These are phyloP conservation scores for Pteropus rufus DNA, from an alignment of 2,797 vertebrate genomes.

Conservation along the genomic window DNA sequence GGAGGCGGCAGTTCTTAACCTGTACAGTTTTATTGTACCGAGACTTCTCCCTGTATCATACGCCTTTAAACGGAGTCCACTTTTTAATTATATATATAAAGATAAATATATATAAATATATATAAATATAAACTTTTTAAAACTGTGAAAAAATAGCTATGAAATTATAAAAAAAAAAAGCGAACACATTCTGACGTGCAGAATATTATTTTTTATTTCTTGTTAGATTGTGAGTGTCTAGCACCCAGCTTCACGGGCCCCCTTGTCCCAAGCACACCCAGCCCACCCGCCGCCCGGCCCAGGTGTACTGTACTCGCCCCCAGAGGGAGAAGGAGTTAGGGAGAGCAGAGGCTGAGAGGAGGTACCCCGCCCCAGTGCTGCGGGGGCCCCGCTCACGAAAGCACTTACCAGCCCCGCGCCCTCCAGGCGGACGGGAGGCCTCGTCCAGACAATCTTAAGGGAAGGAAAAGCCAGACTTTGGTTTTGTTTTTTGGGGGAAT, in stretches of 20 bases:
- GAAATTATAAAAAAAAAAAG: constrained; percentile 83
- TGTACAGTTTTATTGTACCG: constrained; percentile 87
- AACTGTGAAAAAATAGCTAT: constrained; percentile 87
- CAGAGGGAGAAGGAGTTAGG: constrained; percentile 55
- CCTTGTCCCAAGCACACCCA: neutral
- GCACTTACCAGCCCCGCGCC: constrained; percentile 87
- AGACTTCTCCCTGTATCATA: constrained; percentile 83
- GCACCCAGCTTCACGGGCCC: constrained; percentile 79
- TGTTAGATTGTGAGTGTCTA: constrained; percentile 87
- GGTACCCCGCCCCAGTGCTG: neutral
- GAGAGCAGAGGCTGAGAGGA: neutral
- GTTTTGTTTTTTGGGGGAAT: constrained; percentile 70
- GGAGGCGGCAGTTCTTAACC: constrained; percentile 74
- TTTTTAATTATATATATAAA: constrained; percentile 90
- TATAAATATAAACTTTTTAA: constrained; percentile 88
- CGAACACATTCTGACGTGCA: constrained; percentile 84
- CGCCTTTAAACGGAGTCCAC: constrained; percentile 84
- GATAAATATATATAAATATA: constrained; percentile 87
- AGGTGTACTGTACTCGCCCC: constrained; percentile 78
- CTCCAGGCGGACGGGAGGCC: constrained; percentile 81
- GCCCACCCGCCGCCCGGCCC: fast-evolving
- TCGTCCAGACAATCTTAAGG: constrained; percentile 92
- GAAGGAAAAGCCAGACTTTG: constrained; percentile 85
- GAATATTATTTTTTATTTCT: constrained; percentile 88
- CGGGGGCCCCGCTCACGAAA: constrained; percentile 84